Percentiles rank a stretch among this genome's conserved stretches.
Conservation (phyloP, 2,113 vertebrate genomes). For the Gambusia holbrooki region DNA sequence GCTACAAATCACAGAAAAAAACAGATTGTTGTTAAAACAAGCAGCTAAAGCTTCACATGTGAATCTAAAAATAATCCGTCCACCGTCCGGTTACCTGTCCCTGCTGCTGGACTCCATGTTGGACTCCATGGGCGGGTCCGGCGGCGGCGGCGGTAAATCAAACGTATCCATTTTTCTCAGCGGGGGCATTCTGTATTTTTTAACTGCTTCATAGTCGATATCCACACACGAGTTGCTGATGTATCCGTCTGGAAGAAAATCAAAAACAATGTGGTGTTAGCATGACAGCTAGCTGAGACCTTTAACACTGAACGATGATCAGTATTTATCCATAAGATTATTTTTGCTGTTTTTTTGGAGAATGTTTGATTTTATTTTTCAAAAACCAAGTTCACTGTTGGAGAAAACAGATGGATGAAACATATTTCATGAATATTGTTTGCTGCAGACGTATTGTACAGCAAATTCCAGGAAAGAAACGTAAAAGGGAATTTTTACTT, state of each 20-base stretch:
- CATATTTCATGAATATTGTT: too few relatives aligned
- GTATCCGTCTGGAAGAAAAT: constrained; percentile 74
- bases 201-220: constrained; percentile 80
- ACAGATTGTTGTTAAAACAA: constrained; percentile 26
- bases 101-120: constrained; percentile 35
- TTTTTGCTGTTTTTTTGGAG: too few relatives aligned
- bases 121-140: constrained; percentile 44
- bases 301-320: not conserved
- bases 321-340: not conserved
- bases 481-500: too few relatives aligned
- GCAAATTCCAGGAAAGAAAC: too few relatives aligned
- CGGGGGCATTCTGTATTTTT: constrained; percentile 47
- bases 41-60: not conserved
- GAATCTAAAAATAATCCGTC: not conserved
- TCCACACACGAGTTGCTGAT: constrained; percentile 80
- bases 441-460: too few relatives aligned
- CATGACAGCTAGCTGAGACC: not conserved
- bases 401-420: too few relatives aligned
- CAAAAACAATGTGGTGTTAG: not conserved
- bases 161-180: constrained; percentile 23
- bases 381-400: too few relatives aligned
- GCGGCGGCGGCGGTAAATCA: constrained; percentile 62
- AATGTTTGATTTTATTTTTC: too few relatives aligned
- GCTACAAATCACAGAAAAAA: constrained; percentile 64
- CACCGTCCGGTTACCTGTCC: constrained; percentile 61